These are phyloP conservation scores for Epizoanthus rinbou DNA, from an alignment of 92 coral and sea anemone genomes.

Conservation along the genomic window DNA sequence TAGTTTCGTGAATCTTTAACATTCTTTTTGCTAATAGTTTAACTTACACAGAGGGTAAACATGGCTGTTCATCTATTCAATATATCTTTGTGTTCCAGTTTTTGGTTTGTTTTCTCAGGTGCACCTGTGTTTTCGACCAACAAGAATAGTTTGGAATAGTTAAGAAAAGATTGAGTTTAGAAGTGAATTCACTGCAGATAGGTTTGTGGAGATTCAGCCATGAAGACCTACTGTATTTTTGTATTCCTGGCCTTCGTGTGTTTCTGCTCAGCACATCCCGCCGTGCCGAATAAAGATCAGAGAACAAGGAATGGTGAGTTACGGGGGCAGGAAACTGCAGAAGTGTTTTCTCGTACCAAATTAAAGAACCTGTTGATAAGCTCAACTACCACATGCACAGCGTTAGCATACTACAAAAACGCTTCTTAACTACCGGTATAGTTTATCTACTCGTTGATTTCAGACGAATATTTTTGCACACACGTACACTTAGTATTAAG, in stretches of 20 bases:
- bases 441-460: too few species aligned
- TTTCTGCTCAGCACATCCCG: not conserved
- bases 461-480: too few species aligned
- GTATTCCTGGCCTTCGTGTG: not conserved
- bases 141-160: not conserved
- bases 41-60: too few species aligned
- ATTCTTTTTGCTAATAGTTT: too few species aligned
- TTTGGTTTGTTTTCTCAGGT: slow-evolving; percentile 1
- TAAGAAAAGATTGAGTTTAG: not conserved
- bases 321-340: too few species aligned
- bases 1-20: not conserved
- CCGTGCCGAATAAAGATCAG: not conserved
- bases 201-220: not conserved
- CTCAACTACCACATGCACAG: not conserved
- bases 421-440: too few species aligned
- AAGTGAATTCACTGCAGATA: not conserved
- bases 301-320: slow-evolving; percentile 14
- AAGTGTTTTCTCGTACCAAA: not conserved
- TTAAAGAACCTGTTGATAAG: not conserved
- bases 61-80: not conserved
- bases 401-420: not conserved
- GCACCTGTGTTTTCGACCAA: slow-evolving; percentile 8
- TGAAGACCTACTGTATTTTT: slow-evolving; percentile 1
- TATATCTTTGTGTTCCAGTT: not conserved
- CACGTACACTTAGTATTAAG: too few species aligned